Conservation (phyloP, 2,113 vertebrate genomes). For the Chloebia gouldiae region DNA sequence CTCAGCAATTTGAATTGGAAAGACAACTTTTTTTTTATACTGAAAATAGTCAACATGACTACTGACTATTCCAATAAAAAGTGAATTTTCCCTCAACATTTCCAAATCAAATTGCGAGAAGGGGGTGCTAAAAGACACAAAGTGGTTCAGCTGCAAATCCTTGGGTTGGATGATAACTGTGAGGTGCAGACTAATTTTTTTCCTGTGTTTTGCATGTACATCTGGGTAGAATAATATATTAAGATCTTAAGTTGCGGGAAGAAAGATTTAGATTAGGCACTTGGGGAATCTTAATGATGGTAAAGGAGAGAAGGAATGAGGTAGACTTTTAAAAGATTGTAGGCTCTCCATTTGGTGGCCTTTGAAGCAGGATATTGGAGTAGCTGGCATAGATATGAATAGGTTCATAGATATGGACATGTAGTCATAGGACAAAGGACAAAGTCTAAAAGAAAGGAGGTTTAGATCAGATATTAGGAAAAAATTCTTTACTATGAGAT, state of each 20-base stretch:
- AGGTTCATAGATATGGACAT: not conserved
- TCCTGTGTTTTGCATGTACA: not conserved
- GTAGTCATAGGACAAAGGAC: not conserved
- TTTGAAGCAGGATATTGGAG: not conserved
- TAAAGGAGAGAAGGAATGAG: not conserved
- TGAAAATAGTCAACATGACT: not conserved
- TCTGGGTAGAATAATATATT: not conserved
- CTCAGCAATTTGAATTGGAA: not conserved
- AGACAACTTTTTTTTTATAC: not conserved
- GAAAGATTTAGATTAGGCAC: not conserved
- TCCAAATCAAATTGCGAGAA: not conserved
- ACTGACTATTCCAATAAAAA: not conserved
- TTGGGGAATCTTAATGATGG: not conserved
- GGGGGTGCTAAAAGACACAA: not conserved
- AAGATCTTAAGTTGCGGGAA: not conserved
- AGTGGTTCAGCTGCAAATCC: not conserved
- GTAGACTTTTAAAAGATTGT: not conserved
- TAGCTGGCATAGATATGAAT: not conserved
- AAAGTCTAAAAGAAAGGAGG: not conserved
- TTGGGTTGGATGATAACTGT: not conserved
- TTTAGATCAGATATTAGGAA: not conserved
- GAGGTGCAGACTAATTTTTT: not conserved
- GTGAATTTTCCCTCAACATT: not conserved
- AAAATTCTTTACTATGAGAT: not conserved
- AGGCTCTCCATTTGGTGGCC: not conserved